phyloP scores from a whole-genome alignment of 2,113 vertebrate genomes.

The Hemiscyllium ocellatum region DNA sequence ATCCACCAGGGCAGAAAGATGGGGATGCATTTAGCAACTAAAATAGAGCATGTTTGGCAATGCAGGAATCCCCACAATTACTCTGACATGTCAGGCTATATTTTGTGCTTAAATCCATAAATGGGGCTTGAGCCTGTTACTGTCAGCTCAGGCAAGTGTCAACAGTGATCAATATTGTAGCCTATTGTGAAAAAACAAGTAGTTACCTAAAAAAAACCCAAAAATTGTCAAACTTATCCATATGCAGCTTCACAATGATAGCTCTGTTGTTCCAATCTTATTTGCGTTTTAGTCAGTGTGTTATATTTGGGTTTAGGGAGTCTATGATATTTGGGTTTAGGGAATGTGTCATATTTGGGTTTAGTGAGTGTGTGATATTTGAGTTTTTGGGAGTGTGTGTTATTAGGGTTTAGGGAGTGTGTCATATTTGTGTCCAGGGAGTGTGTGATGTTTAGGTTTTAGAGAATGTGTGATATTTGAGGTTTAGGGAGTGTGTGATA shows the following conservation, averaged over 20 bases:
- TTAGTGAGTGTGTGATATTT: no score
- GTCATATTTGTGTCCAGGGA: no score
- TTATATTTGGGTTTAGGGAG: no score
- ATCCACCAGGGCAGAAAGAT: neutral
- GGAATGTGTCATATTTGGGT: no score
- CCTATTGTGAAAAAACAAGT: neutral
- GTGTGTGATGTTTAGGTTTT: no score
- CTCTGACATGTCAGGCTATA: neutral
- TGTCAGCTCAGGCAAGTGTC: neutral
- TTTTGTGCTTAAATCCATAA: neutral
- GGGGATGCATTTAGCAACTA: neutral
- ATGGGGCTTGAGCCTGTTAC: neutral
- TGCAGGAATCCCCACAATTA: neutral
- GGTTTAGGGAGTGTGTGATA: no score
- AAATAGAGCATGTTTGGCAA: neutral
- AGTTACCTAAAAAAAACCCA: neutral
- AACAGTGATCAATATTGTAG: neutral
- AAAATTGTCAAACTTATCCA: neutral
- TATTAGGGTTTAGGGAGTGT: no score
- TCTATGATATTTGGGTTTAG: no score
- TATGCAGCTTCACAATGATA: neutral
- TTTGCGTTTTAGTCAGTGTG: no score
- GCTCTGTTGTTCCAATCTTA: neutral
- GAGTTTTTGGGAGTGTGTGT: no score
- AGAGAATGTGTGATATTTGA: no score